Evolutionary conservation across 2,888 invertebrate species (phyloP).

Genomic region (Lasioglossum pauxillum): DNA sequence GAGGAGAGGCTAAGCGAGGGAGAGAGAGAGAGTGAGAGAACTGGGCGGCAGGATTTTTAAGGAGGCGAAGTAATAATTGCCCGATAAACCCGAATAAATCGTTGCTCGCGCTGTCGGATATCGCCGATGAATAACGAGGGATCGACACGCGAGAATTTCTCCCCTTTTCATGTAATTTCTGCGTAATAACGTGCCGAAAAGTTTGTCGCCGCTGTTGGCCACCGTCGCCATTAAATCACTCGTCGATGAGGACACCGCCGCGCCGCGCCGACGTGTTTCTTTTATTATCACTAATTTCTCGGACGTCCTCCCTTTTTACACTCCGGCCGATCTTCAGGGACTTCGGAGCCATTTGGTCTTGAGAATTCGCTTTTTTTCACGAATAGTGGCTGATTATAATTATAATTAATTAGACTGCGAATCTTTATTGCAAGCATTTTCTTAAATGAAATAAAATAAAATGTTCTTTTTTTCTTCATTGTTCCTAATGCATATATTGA

Average conservation of each 20-base stretch:
- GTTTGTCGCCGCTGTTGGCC: conserved; percentile 49
- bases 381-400: neutral
- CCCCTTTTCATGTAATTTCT: conserved; percentile 51
- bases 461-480: neutral
- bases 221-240: conserved; percentile 58
- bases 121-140: conserved; percentile 58
- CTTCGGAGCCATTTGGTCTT: neutral
- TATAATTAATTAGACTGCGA: neutral
- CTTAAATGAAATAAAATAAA: neutral
- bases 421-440: neutral
- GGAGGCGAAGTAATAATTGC: conserved; percentile 50
- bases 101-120: conserved; percentile 45
- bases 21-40: neutral
- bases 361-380: neutral
- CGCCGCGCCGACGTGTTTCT: conserved; percentile 21
- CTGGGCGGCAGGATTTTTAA: conserved; percentile 33
- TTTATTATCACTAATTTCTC: conserved; percentile 27
- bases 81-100: conserved; percentile 42
- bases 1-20: neutral
- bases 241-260: conserved; percentile 24
- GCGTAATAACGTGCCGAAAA: conserved; percentile 57
- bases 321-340: neutral
- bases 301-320: neutral
- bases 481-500: neutral
- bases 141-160: conserved; percentile 61